phyloP scores from a whole-genome alignment of 2,888 invertebrate species.

The Cynaeus angustus region DNA sequence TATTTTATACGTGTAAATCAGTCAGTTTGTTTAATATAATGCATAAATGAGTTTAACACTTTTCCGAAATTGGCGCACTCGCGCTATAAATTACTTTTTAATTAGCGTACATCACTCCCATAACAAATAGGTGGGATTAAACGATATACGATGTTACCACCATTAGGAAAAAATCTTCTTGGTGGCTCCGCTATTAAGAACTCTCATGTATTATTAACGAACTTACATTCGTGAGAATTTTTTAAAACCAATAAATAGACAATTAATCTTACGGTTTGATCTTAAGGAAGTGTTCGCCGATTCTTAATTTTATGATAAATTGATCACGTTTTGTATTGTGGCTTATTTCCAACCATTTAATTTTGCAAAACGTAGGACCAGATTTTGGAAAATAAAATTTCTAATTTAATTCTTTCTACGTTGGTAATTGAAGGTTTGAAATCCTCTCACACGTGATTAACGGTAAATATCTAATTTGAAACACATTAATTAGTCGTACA shows the following conservation, averaged over 20 bases:
- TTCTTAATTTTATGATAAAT: slow-evolving; percentile 14
- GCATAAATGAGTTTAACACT: slow-evolving; percentile 38
- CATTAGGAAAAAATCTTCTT: background rate
- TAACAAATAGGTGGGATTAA: slow-evolving; percentile 1
- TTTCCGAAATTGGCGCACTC: slow-evolving; percentile 33
- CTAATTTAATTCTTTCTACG: background rate
- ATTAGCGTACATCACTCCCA: slow-evolving; percentile 21
- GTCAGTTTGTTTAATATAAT: slow-evolving; percentile 47
- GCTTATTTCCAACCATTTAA: too few relatives aligned
- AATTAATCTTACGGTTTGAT: slow-evolving; percentile 23
- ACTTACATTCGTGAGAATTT: slow-evolving; percentile 15
- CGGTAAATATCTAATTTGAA: background rate
- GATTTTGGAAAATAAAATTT: too few relatives aligned
- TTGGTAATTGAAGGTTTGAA: background rate
- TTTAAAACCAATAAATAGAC: slow-evolving; percentile 19
- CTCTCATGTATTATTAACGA: slow-evolving; percentile 18
- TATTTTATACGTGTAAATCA: slow-evolving; percentile 55
- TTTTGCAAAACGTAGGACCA: too few relatives aligned
- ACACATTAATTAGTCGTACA: too few relatives aligned
- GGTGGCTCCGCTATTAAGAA: slow-evolving; percentile 3
- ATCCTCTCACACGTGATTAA: background rate
- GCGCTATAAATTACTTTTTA: slow-evolving; percentile 30
- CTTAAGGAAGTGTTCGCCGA: slow-evolving; percentile 12
- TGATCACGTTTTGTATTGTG: slow-evolving; percentile 17
- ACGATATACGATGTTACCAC: background rate